A percentile compares a stretch with the other conserved stretches of the same genome.
These are phyloP conservation scores for Cacoxenus indagator DNA, from an alignment of 2,888 invertebrate genomes.

Conservation along the genomic window DNA sequence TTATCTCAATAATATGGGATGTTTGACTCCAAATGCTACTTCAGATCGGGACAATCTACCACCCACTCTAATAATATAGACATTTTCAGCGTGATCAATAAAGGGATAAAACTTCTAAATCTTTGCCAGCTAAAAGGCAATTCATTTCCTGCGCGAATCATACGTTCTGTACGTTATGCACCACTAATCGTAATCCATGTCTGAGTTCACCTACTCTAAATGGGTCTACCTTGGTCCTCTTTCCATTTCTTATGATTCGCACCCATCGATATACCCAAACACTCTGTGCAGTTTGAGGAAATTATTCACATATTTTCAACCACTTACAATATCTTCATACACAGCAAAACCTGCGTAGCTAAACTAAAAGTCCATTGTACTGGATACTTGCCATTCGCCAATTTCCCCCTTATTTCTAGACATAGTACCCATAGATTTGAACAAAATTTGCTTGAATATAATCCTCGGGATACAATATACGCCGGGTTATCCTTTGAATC, in stretches of 20 bases:
- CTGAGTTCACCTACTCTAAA: neutral
- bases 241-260: neutral
- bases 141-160: neutral
- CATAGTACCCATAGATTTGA: too few species aligned
- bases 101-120: neutral
- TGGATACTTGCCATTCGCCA: neutral
- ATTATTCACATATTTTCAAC: conserved; percentile 12
- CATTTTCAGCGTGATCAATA: neutral
- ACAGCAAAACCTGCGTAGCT: neutral
- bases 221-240: neutral
- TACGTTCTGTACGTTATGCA: neutral
- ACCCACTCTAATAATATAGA: conserved; percentile 17
- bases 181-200: neutral
- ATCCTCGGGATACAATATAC: conserved; percentile 24
- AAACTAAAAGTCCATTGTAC: neutral
- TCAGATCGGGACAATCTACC: too few species aligned
- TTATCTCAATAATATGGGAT: neutral
- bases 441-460: too few species aligned
- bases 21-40: neutral
- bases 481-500: conserved; percentile 24
- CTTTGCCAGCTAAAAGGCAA: neutral
- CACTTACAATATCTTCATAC: neutral
- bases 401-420: conserved; percentile 17
- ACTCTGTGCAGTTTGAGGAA: conserved; percentile 15
- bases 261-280: conserved; percentile 24